A percentile compares a stretch with the other conserved stretches of the same genome.
These are phyloP conservation scores for Coluber constrictor DNA, from an alignment of 2,797 vertebrate species.

Conservation along the genomic window DNA sequence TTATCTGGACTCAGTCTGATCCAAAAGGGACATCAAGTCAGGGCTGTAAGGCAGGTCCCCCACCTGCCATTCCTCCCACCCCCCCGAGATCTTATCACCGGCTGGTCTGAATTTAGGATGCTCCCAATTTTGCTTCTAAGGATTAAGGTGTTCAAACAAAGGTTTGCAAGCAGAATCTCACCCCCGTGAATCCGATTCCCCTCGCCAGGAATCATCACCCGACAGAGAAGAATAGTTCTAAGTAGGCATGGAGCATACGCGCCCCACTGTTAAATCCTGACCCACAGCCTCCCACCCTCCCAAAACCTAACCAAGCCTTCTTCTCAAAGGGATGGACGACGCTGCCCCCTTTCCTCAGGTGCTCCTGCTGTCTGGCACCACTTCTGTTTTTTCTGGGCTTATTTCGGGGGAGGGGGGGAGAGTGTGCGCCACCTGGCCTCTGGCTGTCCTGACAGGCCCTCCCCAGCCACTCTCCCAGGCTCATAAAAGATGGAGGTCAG, in stretches of 20 bases:
- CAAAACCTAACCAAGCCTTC: background rate
- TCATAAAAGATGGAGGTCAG: background rate
- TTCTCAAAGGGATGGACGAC: too few species aligned
- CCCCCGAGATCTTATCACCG: background rate
- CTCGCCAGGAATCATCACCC: background rate
- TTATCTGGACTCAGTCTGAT: background rate
- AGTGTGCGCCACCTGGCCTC: background rate
- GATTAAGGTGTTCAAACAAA: background rate
- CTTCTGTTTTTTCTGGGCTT: background rate
- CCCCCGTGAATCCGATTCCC: background rate
- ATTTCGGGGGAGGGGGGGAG: background rate
- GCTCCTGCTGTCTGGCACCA: too few species aligned
- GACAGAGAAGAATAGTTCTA: background rate
- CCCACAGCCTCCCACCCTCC: too few species aligned
- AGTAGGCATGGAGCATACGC: background rate
- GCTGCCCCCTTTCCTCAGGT: background rate
- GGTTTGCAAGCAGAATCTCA: background rate
- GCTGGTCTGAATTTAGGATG: background rate
- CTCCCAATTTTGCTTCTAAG: background rate
- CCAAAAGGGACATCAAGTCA: background rate
- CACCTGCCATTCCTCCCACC: accelerated
- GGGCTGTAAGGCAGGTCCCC: background rate
- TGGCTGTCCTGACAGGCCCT: background rate
- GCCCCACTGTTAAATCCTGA: background rate
- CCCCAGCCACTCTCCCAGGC: background rate